phyloP scores from a whole-genome alignment of 2,888 invertebrate species.

The Scaeva pyrastri region DNA sequence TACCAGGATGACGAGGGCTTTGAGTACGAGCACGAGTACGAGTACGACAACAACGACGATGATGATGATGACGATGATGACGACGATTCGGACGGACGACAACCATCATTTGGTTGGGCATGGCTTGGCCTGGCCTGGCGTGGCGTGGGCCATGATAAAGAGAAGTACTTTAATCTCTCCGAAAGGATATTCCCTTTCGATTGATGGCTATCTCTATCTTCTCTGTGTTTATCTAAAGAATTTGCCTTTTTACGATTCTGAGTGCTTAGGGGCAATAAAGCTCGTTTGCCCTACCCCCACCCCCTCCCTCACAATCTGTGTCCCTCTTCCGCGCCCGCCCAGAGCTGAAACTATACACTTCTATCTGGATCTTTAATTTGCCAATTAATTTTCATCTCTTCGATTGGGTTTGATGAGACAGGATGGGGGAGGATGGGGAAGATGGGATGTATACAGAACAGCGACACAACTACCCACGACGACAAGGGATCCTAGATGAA shows the following conservation, averaged over 20 bases:
- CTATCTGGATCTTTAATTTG: constrained; percentile 64
- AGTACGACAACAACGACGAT: neutral
- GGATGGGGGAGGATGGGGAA: too few species aligned
- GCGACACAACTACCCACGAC: too few species aligned
- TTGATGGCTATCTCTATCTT: constrained; percentile 66
- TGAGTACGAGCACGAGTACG: too few species aligned
- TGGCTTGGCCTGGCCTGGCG: too few species aligned
- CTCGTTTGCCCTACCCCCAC: constrained; percentile 18
- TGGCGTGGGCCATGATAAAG: constrained; percentile 21
- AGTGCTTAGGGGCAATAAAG: constrained; percentile 54
- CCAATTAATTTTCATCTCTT: constrained; percentile 72
- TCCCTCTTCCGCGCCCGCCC: too few species aligned
- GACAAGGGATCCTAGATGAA: too few species aligned
- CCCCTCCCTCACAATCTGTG: neutral
- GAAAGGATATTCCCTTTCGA: constrained; percentile 52
- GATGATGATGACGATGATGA: neutral
- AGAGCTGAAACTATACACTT: constrained; percentile 16
- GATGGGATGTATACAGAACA: too few species aligned
- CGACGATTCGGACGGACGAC: neutral
- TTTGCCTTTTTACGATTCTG: constrained; percentile 62
- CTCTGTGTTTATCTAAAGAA: constrained; percentile 61
- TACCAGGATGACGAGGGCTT: neutral
- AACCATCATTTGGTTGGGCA: neutral
- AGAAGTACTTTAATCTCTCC: constrained; percentile 27
- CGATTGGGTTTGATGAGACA: constrained; percentile 3